Percentiles rank a stretch among this genome's conserved stretches.
Conservation (phyloP, 2,888 invertebrate species). For the Ditula angustiorana region DNA sequence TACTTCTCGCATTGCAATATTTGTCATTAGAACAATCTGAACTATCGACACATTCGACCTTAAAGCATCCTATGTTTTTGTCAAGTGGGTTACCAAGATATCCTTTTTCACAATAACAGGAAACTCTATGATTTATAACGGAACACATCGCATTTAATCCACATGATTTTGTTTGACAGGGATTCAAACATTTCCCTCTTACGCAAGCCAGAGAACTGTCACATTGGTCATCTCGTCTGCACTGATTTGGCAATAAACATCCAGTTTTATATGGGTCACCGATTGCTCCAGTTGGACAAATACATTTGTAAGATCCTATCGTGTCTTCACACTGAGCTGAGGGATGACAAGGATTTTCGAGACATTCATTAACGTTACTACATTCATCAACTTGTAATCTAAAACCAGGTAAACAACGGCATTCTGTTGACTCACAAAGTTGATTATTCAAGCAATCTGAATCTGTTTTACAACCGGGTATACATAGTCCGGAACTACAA, state of each 20-base stretch:
- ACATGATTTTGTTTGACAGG: constrained; percentile 90
- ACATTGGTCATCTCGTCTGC: constrained; percentile 90
- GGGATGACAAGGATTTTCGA: constrained; percentile 91
- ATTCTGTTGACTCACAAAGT: constrained; percentile 90
- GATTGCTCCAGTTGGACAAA: constrained; percentile 91
- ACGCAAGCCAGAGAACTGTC: constrained; percentile 90
- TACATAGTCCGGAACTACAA: constrained; percentile 92
- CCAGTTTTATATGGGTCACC: constrained; percentile 89
- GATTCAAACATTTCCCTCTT: constrained; percentile 92
- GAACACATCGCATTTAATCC: constrained; percentile 92
- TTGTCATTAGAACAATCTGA: constrained; percentile 91
- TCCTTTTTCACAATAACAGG: constrained; percentile 92
- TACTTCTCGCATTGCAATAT: constrained; percentile 90
- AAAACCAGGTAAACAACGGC: constrained; percentile 92
- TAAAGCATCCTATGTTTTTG: constrained; percentile 92
- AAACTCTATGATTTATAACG: constrained; percentile 89
- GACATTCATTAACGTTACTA: constrained; percentile 93
- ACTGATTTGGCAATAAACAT: constrained; percentile 91
- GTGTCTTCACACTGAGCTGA: constrained; percentile 92
- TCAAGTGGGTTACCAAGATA: constrained; percentile 93
- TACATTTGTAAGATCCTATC: constrained; percentile 92
- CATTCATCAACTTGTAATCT: constrained; percentile 90
- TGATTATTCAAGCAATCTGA: constrained; percentile 92
- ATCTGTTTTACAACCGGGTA: constrained; percentile 93
- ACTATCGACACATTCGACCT: constrained; percentile 93